These are phyloP conservation scores for Discoglossus pictus DNA, from an alignment of 2,797 vertebrate species.

Conservation along the genomic window DNA sequence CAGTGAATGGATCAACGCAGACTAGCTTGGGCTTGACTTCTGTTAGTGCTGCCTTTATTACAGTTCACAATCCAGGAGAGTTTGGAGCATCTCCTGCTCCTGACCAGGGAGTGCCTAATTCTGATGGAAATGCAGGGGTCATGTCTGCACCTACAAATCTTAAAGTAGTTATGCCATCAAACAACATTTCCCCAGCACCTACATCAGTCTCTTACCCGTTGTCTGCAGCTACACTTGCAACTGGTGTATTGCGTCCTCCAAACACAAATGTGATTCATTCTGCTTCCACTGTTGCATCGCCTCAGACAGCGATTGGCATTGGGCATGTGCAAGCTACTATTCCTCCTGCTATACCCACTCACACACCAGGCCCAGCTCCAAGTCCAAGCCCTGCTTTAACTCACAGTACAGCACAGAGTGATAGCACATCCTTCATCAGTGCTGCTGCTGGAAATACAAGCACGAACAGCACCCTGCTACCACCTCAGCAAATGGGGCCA, in stretches of 20 bases:
- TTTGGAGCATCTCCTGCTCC: slow-evolving; percentile 69
- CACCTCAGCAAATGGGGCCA: slow-evolving; percentile 70
- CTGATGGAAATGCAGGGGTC: slow-evolving; percentile 73
- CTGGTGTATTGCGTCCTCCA: slow-evolving; percentile 66
- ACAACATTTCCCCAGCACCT: slow-evolving; percentile 73
- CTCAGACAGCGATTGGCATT: slow-evolving; percentile 62
- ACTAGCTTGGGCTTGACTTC: slow-evolving; percentile 71
- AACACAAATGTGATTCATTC: slow-evolving; percentile 65
- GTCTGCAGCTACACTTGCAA: slow-evolving; percentile 68
- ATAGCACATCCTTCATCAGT: slow-evolving; percentile 84
- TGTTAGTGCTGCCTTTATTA: slow-evolving; percentile 76
- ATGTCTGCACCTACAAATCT: slow-evolving; percentile 71
- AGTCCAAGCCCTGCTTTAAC: slow-evolving; percentile 84
- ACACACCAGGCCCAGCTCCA: slow-evolving; percentile 84
- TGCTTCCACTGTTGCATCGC: slow-evolving; percentile 61
- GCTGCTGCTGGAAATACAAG: slow-evolving; percentile 72
- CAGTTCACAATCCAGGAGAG: slow-evolving; percentile 70
- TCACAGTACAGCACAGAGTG: slow-evolving; percentile 86
- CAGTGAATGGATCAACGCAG: slow-evolving; percentile 69
- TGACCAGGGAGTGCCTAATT: slow-evolving; percentile 75
- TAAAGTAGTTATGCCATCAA: slow-evolving; percentile 73
- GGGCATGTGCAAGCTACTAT: slow-evolving; percentile 68
- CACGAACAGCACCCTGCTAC: slow-evolving; percentile 66
- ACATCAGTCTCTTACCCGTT: slow-evolving; percentile 68
- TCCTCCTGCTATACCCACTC: slow-evolving; percentile 82